Evolutionary conservation across 1,140 invertebrate species (phyloP).

Genomic region (Sycophaga agraensis): DNA sequence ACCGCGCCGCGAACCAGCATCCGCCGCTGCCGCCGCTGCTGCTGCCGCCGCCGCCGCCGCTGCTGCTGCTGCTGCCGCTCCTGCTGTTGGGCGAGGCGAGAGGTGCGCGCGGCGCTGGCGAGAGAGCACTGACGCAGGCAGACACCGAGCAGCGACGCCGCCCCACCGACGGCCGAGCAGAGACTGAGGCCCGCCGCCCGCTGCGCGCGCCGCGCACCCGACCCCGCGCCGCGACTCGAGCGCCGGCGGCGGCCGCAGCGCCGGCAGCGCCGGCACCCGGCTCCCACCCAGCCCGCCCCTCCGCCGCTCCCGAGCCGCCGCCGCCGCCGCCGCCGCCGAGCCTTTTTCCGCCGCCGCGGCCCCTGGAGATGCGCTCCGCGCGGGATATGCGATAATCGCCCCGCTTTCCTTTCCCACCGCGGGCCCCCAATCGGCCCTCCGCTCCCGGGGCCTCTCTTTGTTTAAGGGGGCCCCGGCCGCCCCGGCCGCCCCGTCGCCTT

Average conservation of each 20-base stretch:
- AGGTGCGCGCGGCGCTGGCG: background rate
- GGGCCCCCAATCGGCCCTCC: background rate
- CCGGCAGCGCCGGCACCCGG: background rate
- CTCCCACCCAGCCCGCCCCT: background rate
- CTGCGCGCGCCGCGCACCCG: constrained; percentile 48
- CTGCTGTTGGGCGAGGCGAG: background rate
- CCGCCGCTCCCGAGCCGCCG: background rate
- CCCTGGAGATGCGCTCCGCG: background rate
- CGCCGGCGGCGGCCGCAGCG: background rate
- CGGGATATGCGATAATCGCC: no score
- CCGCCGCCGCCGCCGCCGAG: background rate
- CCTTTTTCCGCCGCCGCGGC: background rate
- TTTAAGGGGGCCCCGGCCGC: no score
- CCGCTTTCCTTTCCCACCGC: background rate
- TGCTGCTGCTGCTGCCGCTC: background rate
- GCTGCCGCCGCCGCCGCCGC: background rate
- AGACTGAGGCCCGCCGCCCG: constrained; percentile 47
- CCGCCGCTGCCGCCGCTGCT: background rate
- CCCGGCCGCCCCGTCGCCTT: background rate
- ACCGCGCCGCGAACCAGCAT: constrained; percentile 6
- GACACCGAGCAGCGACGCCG: constrained; percentile 32
- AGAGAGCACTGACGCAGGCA: no score
- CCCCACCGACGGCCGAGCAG: constrained; percentile 48
- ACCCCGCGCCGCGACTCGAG: constrained; percentile 19
- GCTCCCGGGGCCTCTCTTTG: no score